Percentiles rank a stretch among this genome's conserved stretches.
phyloP scores from a whole-genome alignment of 2,888 invertebrate species.

The Papilio protenor region DNA sequence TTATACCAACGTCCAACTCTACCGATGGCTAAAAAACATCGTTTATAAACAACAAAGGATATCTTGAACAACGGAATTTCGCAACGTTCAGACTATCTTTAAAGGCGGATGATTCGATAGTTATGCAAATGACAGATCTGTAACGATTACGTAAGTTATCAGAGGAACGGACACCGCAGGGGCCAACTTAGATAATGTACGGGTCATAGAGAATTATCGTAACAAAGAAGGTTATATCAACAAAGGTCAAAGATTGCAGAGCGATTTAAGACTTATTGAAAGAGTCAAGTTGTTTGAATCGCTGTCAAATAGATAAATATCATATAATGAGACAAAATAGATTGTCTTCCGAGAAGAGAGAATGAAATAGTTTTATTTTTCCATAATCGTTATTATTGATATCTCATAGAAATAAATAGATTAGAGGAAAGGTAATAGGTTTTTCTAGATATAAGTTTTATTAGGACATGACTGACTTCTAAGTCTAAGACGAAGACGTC shows the following conservation, averaged over 20 bases:
- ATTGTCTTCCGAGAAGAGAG: not conserved
- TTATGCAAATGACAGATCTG: slow-evolving; percentile 48
- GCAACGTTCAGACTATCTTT: slow-evolving; percentile 36
- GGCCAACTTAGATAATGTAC: slow-evolving; percentile 27
- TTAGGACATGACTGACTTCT: not conserved
- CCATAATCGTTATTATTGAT: not conserved
- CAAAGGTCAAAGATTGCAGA: slow-evolving; percentile 19
- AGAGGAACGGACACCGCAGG: not conserved
- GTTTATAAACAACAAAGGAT: slow-evolving; percentile 3
- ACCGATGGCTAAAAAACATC: not conserved
- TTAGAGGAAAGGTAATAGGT: not conserved
- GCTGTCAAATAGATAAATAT: slow-evolving; percentile 17
- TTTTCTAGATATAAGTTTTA: not conserved
- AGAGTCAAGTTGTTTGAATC: slow-evolving; percentile 4
- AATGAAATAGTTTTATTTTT: not conserved
- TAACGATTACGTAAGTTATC: slow-evolving; percentile 45
- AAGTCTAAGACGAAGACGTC: no score
- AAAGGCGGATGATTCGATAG: slow-evolving; percentile 31
- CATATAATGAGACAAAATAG: not conserved
- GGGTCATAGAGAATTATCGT: slow-evolving; percentile 30
- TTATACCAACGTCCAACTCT: not conserved
- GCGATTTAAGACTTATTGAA: slow-evolving; percentile 1
- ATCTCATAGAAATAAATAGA: not conserved
- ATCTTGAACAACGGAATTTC: slow-evolving; percentile 41
- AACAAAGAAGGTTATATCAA: slow-evolving; percentile 32